Conservation (phyloP, 2,797 vertebrate genomes). For the Fistularia commersonii region DNA sequence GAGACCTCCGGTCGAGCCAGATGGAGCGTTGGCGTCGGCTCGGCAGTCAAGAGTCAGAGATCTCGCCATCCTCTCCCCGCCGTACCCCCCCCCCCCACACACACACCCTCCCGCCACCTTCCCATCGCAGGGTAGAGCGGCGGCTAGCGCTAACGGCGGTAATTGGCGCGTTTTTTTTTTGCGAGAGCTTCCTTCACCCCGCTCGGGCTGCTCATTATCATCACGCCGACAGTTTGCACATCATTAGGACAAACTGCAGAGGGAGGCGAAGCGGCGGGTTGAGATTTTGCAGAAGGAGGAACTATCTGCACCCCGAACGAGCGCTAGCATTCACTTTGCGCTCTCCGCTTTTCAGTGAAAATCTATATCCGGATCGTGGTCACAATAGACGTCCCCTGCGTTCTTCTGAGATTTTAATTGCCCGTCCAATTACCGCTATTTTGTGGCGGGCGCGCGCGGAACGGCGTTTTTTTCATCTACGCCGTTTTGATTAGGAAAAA, state of each 20-base stretch:
- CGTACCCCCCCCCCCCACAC: slow-evolving; percentile 8
- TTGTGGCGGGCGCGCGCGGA: slow-evolving; percentile 18
- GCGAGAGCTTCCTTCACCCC: background rate
- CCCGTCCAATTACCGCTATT: slow-evolving; percentile 32
- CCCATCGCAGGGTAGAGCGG: no score
- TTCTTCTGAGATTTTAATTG: slow-evolving; percentile 48
- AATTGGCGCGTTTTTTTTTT: slow-evolving; percentile 50
- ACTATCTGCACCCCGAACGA: slow-evolving; percentile 31
- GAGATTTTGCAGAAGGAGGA: slow-evolving; percentile 29
- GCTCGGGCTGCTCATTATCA: slow-evolving; percentile 42
- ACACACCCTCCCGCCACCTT: slow-evolving; percentile 24
- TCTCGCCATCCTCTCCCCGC: slow-evolving; percentile 14
- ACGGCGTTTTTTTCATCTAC: slow-evolving; percentile 16
- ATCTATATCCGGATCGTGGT: slow-evolving; percentile 18
- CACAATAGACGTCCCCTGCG: slow-evolving; percentile 17
- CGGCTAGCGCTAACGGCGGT: slow-evolving; percentile 13
- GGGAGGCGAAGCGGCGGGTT: slow-evolving; percentile 27
- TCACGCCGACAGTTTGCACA: slow-evolving; percentile 45
- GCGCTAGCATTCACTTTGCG: slow-evolving; percentile 14
- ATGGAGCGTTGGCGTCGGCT: slow-evolving; percentile 36
- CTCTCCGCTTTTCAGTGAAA: slow-evolving; percentile 8
- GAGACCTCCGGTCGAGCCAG: slow-evolving; percentile 24
- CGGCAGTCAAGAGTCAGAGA: slow-evolving; percentile 56
- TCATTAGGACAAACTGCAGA: slow-evolving; percentile 48
- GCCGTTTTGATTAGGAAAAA: slow-evolving; percentile 10